Percentiles rank a stretch among this genome's conserved stretches.
Evolutionary conservation across 2,797 vertebrate species (phyloP).

Genomic region (Yasuhikotakia modesta): DNA sequence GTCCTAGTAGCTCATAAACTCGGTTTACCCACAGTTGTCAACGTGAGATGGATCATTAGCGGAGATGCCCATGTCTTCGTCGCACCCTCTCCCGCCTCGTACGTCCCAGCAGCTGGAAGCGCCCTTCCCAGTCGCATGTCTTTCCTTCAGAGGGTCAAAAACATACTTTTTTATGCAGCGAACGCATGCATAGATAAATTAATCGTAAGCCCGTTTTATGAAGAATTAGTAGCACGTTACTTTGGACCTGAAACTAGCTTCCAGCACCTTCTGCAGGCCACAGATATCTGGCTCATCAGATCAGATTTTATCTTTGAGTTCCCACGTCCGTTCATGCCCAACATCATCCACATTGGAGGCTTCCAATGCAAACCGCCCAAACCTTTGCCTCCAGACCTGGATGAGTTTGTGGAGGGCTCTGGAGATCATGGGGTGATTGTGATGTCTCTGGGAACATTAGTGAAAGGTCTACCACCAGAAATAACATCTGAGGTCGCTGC

Average conservation of each 20-base stretch:
- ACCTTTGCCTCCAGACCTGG: constrained; percentile 70
- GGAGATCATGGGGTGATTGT: constrained; percentile 77
- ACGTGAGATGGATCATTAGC: constrained; percentile 71
- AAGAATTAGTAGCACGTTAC: constrained; percentile 65
- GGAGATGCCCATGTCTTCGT: constrained; percentile 72
- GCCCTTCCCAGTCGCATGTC: constrained; percentile 65
- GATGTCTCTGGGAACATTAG: constrained; percentile 76
- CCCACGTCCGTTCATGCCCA: constrained; percentile 79
- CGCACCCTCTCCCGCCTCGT: constrained; percentile 74
- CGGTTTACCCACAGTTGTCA: constrained; percentile 71
- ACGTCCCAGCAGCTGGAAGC: constrained; percentile 67
- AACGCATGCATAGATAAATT: constrained; percentile 63
- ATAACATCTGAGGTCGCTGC: constrained; percentile 74
- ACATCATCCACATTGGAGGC: constrained; percentile 77
- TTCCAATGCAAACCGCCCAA: constrained; percentile 75
- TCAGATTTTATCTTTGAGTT: constrained; percentile 81
- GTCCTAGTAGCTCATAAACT: constrained; percentile 74
- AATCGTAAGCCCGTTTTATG: constrained; percentile 64
- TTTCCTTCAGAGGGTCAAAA: constrained; percentile 68
- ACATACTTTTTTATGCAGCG: constrained; percentile 61
- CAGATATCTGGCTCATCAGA: constrained; percentile 79
- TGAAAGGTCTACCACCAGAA: constrained; percentile 68
- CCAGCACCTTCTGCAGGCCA: constrained; percentile 70
- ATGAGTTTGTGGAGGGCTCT: constrained; percentile 75
- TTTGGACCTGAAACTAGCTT: constrained; percentile 71